Base-by-base conservation (phyloP, 2,113 vertebrate genomes). In the Orthonyx spaldingii region DNA sequence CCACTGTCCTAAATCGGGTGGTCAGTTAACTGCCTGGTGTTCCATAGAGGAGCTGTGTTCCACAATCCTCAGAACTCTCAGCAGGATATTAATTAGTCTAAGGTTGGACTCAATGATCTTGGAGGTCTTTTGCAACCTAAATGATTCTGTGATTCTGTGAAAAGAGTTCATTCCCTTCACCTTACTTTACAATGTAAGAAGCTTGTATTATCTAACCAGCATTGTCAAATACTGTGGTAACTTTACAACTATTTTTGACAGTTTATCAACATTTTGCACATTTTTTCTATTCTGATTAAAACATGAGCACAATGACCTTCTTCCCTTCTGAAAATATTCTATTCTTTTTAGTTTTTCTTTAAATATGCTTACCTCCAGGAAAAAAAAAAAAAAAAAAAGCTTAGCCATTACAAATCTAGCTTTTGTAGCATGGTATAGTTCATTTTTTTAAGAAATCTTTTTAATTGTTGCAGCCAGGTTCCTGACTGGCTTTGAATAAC, bases 201-300 rank as follows among this genome's bases (percentile, higher is more conserved):
- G 23, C 12, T 57, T 77, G 14, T 39, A 47, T 53, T 60, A 27
- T 64, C n/a, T 78, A 56, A 22, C 8, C 23, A 32, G 13, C 37
- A 37, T 84, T 68, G n/a, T 41, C 32, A 30, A 69, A 60, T 27
- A 39, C 26, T 56, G 7, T 22, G 52, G 30, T 41, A 76, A 11
- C 42, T 49, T 65, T 70, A 72, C 23, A 59, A 37, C 17, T 74
- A 5, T 32, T 49, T 33, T 20, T 86, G 50, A n/a, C 35, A 86
- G 8, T 77, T 91, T 44, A 63, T 80, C 63, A 90, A 60, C 8
- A 32, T 57, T 76, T 79, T 16, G 12, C 10, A 63, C 6, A 11
- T 75, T 94, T 72, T 46, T 79, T 75, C 39, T 63, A 20, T 68
- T 95, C 65, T 42, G 46, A 84, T 82, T 79, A 71, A 93, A 94